phyloP scores from a whole-genome alignment of 2,888 invertebrate genomes.

The Heliconius charithonia region DNA sequence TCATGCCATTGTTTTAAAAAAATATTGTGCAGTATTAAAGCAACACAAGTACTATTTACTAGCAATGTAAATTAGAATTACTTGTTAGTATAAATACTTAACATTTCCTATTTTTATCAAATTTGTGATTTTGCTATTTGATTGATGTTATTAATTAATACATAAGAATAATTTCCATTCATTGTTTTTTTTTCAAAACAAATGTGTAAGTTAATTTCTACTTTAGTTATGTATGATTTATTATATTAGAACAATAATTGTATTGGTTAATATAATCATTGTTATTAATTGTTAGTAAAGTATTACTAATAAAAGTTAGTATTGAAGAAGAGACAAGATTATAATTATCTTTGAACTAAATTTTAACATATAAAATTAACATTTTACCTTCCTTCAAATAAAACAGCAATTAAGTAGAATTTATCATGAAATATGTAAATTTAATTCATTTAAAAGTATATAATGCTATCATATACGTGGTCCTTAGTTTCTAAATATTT shows the following conservation, averaged over 20 bases:
- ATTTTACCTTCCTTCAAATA: background rate
- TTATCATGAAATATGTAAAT: background rate
- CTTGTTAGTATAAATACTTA: too few relatives aligned
- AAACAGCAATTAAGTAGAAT: background rate
- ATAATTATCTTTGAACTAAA: background rate
- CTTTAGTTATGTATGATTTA: background rate
- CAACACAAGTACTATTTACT: too few relatives aligned
- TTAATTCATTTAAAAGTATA: background rate
- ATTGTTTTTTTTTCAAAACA: too few relatives aligned
- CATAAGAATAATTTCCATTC: too few relatives aligned
- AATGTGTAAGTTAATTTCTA: background rate
- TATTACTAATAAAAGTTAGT: too few relatives aligned
- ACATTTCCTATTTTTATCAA: too few relatives aligned
- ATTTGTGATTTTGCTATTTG: too few relatives aligned
- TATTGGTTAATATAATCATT: background rate
- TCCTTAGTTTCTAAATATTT: background rate
- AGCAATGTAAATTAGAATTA: too few relatives aligned
- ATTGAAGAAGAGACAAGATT: background rate
- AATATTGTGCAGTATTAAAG: too few relatives aligned
- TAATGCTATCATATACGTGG: background rate
- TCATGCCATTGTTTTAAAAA: too few relatives aligned
- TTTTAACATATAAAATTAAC: background rate
- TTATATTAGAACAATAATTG: background rate
- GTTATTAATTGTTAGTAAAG: background rate
- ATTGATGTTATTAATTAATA: background rate